These are phyloP conservation scores for Pyrocephalus nanus DNA, from an alignment of 2,797 vertebrate genomes.

Conservation along the genomic window DNA sequence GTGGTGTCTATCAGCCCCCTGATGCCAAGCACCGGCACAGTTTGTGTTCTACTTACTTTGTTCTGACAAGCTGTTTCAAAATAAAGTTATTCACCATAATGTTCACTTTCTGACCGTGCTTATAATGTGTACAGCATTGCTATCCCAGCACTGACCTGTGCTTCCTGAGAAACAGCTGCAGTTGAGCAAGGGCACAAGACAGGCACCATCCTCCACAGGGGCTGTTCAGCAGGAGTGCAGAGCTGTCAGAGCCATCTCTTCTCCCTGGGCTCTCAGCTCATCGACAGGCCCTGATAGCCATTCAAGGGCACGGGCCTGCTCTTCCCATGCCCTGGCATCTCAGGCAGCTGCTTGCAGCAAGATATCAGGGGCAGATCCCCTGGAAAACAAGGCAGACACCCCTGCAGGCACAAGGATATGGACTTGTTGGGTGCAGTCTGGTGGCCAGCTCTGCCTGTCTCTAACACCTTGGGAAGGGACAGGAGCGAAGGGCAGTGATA, in stretches of 20 bases:
- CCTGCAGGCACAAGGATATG: background rate
- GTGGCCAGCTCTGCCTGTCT: background rate
- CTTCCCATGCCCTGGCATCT: background rate
- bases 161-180: background rate
- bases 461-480: background rate
- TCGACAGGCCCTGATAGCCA: background rate
- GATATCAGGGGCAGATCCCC: background rate
- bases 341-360: background rate
- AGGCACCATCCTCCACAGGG: background rate
- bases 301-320: background rate
- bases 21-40: background rate
- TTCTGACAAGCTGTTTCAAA: conserved; percentile 23
- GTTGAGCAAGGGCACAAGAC: background rate
- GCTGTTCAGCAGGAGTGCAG: background rate
- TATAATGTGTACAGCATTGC: background rate
- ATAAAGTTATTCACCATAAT: background rate
- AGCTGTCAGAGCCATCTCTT: background rate
- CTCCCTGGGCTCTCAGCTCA: background rate
- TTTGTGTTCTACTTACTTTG: background rate
- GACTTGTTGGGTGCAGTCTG: background rate
- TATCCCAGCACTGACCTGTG: background rate
- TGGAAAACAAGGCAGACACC: background rate
- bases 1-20: background rate
- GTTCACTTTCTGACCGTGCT: background rate
- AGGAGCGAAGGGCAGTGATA: background rate